A percentile compares a stretch with the other conserved stretches of the same genome.
Conservation (phyloP, 1,140 invertebrate species). For the Pogonus chalceus region DNA sequence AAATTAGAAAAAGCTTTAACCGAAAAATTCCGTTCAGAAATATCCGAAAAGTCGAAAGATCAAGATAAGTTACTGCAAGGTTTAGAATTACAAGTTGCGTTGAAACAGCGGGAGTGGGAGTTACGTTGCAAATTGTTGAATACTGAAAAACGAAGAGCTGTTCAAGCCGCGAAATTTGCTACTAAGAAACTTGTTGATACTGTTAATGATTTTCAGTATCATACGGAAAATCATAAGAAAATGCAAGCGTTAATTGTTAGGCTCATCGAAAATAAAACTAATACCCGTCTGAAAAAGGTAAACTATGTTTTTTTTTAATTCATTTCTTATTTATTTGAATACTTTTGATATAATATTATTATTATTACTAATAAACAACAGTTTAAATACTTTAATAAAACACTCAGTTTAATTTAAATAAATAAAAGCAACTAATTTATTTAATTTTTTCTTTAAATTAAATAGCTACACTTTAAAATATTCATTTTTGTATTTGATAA, state of each 20-base stretch:
- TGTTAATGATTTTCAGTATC: slow-evolving; percentile 19
- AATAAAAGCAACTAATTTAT: no score
- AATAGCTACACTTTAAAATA: no score
- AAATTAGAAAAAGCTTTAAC: background rate
- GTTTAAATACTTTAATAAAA: no score
- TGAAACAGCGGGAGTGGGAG: slow-evolving; percentile 20
- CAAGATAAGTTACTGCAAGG: slow-evolving; percentile 16
- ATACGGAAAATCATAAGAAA: slow-evolving; percentile 21
- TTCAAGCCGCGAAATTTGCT: slow-evolving; percentile 21
- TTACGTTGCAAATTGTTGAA: slow-evolving; percentile 14
- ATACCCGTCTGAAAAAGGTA: no score
- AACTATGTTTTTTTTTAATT: no score
- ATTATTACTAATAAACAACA: no score
- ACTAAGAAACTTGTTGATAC: slow-evolving; percentile 23
- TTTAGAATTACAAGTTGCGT: slow-evolving; percentile 17
- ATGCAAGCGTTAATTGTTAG: slow-evolving; percentile 18
- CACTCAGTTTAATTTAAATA: no score
- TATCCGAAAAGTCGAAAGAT: slow-evolving; percentile 12
- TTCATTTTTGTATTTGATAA: no score
- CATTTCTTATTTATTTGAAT: no score
- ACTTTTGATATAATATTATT: no score
- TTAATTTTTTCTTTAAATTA: no score
- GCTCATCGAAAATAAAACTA: no score
- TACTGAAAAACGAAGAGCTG: slow-evolving; percentile 22
- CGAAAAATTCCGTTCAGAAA: background rate